phyloP scores from a whole-genome alignment of 2,113 vertebrate genomes.

The Vimba vimba region DNA sequence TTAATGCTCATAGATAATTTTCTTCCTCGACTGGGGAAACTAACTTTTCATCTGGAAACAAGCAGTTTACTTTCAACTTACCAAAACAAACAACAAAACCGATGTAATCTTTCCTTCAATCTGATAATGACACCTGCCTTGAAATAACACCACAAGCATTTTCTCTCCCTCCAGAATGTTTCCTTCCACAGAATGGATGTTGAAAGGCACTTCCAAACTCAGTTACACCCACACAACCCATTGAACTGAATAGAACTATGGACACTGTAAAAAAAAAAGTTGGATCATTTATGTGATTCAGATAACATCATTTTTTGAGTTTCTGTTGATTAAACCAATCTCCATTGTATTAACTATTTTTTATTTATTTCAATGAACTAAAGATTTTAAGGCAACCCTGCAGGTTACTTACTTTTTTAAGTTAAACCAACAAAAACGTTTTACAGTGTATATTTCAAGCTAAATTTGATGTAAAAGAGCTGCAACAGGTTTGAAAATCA shows the following conservation, averaged over 20 bases:
- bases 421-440: too few relatives aligned
- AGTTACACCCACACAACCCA: constrained; percentile 51
- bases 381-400: too few relatives aligned
- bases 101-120: constrained; percentile 67
- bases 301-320: too few relatives aligned
- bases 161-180: constrained; percentile 61
- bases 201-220: constrained; percentile 61
- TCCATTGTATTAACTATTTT: too few relatives aligned
- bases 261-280: not conserved
- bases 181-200: constrained; percentile 61
- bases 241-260: not conserved
- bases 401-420: too few relatives aligned
- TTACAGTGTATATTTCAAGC: too few relatives aligned
- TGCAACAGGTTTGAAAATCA: too few relatives aligned
- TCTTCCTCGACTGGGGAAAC: not conserved
- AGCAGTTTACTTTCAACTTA: constrained; percentile 67
- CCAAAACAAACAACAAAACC: constrained; percentile 74
- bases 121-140: constrained; percentile 72
- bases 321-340: too few relatives aligned
- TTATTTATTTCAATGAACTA: too few relatives aligned
- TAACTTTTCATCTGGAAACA: constrained; percentile 50
- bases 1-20: constrained; percentile 7
- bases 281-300: too few relatives aligned
- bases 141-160: constrained; percentile 66
- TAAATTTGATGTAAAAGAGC: too few relatives aligned